These are phyloP conservation scores for Parauchenoglanis ngamensis DNA, from an alignment of 2,797 vertebrate genomes.

Conservation along the genomic window DNA sequence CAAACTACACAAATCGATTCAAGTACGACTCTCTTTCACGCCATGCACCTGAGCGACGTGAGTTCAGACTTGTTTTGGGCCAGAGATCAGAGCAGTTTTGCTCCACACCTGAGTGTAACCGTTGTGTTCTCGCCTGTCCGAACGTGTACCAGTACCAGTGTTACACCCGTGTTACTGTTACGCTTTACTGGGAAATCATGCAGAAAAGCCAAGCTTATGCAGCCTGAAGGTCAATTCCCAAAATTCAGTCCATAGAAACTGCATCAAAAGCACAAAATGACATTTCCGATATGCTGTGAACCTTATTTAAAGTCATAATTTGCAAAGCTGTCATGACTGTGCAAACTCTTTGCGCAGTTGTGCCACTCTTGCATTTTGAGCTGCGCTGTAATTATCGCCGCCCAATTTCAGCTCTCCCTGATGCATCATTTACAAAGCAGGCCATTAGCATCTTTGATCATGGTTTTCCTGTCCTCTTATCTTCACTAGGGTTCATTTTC, in stretches of 20 bases:
- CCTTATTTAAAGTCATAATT: slow-evolving; percentile 28
- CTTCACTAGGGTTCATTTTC: slow-evolving; percentile 2
- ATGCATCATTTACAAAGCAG: neutral
- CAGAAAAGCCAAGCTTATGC: neutral
- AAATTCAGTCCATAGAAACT: neutral
- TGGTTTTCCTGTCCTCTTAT: slow-evolving; percentile 2
- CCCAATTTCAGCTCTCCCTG: neutral
- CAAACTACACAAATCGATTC: neutral
- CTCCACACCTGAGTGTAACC: neutral
- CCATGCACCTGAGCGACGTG: neutral
- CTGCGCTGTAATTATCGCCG: slow-evolving; percentile 3
- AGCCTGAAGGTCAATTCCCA: neutral
- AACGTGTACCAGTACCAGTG: neutral
- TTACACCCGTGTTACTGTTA: neutral
- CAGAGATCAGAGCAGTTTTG: neutral
- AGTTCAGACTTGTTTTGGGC: neutral
- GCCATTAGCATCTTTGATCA: slow-evolving; percentile 5
- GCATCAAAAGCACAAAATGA: neutral
- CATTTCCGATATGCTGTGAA: neutral
- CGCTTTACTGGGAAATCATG: neutral
- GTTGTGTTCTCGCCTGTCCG: neutral
- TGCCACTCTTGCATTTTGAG: slow-evolving; percentile 14
- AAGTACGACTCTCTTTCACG: neutral
- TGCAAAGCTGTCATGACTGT: slow-evolving; percentile 23
- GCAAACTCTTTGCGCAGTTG: slow-evolving; percentile 16